Conservation (phyloP, 2,113 vertebrate species). For the Probosciger aterrimus region DNA sequence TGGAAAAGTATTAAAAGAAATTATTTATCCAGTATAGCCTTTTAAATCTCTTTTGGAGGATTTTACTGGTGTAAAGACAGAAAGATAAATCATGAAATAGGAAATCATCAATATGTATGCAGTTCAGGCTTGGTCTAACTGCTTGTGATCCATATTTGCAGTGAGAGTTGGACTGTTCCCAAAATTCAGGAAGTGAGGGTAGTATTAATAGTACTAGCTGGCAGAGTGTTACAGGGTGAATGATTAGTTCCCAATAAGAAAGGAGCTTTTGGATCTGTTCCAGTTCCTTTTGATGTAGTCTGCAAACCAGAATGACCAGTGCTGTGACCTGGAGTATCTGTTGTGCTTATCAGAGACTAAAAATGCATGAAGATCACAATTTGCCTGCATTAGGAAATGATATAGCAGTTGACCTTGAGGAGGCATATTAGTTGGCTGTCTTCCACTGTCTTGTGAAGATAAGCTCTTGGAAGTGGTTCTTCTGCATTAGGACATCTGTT, state of each 20-base stretch:
- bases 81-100: neutral
- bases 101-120: neutral
- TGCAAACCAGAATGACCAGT: conserved; percentile 1
- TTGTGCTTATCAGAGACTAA: neutral
- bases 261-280: neutral
- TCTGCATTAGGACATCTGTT: neutral
- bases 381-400: conserved; percentile 6
- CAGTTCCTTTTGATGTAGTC: conserved; percentile 8
- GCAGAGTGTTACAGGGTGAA: conserved; percentile 12
- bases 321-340: neutral
- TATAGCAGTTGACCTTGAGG: conserved; percentile 21
- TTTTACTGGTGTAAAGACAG: neutral
- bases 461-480: neutral
- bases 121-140: neutral
- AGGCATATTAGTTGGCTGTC: neutral
- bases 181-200: neutral
- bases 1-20: neutral
- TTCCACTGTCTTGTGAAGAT: neutral
- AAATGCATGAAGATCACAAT: neutral
- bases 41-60: neutral
- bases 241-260: conserved; percentile 43
- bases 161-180: conserved; percentile 3
- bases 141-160: conserved; percentile 16
- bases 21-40: neutral
- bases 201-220: conserved; percentile 25